phyloP scores from a whole-genome alignment of 2,888 invertebrate species.

The Diaperis boleti region DNA sequence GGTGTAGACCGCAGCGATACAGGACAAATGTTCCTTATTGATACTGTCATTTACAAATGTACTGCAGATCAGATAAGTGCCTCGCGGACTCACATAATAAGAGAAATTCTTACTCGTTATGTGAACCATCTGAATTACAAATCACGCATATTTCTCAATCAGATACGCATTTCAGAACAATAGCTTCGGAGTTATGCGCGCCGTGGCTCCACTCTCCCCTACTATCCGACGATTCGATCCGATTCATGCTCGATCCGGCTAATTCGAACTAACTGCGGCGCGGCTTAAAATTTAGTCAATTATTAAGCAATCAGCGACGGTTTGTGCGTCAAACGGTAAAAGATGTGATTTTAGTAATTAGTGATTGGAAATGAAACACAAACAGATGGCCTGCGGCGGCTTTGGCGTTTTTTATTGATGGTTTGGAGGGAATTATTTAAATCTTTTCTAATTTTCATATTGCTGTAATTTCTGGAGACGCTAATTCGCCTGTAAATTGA shows the following conservation, averaged over 20 bases:
- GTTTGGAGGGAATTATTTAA: too few species aligned
- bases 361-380: conserved; percentile 18
- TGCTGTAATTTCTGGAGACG: too few species aligned
- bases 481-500: too few species aligned
- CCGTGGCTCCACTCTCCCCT: conserved; percentile 20
- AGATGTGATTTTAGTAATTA: conserved; percentile 23
- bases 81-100: conserved; percentile 49
- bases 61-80: conserved; percentile 56
- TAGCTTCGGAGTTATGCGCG: conserved; percentile 33
- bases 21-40: conserved; percentile 62
- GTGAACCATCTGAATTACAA: conserved; percentile 52
- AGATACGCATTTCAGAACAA: conserved; percentile 51
- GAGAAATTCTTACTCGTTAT: conserved; percentile 51
- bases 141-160: conserved; percentile 52
- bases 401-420: background rate
- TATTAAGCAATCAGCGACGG: conserved; percentile 30
- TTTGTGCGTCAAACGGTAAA: conserved; percentile 27
- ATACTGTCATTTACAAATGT: conserved; percentile 63
- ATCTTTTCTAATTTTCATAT: too few species aligned
- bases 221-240: conserved; percentile 19
- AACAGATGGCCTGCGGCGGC: conserved; percentile 17
- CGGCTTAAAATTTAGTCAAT: conserved; percentile 31
- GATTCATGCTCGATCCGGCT: conserved; percentile 20
- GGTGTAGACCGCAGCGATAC: conserved; percentile 51
- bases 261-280: conserved; percentile 22